phyloP scores from a whole-genome alignment of 2,888 invertebrate species.

The Drosophila niveifrons region DNA sequence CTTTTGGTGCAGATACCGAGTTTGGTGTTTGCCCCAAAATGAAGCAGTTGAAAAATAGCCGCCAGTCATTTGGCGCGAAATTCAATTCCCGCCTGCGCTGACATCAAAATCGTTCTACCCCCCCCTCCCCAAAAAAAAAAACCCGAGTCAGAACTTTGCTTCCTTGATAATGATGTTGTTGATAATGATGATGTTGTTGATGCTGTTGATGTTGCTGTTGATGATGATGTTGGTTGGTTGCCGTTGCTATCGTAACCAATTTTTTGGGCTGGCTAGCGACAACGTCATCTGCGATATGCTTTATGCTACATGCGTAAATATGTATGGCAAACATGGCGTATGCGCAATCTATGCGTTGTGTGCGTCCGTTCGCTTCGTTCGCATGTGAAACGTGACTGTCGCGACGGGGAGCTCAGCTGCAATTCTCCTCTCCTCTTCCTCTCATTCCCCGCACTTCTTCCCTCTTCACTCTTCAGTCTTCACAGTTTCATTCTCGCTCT shows the following conservation, averaged over 20 bases:
- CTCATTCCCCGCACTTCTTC: slow-evolving; percentile 17
- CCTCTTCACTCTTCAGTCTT: slow-evolving; percentile 1
- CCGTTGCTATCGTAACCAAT: slow-evolving; percentile 46
- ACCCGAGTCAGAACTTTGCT: not conserved
- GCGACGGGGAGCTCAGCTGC: slow-evolving; percentile 72
- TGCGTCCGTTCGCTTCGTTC: slow-evolving; percentile 8
- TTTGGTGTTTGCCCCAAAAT: slow-evolving; percentile 59
- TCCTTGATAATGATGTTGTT: slow-evolving; percentile 48
- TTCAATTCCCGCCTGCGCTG: slow-evolving; percentile 80
- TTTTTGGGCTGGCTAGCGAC: slow-evolving; percentile 21
- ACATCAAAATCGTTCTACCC: slow-evolving; percentile 67
- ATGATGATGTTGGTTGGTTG: slow-evolving; percentile 38
- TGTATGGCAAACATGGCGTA: slow-evolving; percentile 76
- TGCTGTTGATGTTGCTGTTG: slow-evolving; percentile 6
- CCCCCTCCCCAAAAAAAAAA: no score
- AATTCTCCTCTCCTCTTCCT: slow-evolving; percentile 13
- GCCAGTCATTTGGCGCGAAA: slow-evolving; percentile 79
- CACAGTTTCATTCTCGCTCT: not conserved
- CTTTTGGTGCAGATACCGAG: slow-evolving; percentile 43
- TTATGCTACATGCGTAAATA: slow-evolving; percentile 72
- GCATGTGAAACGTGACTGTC: slow-evolving; percentile 69
- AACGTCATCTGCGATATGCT: slow-evolving; percentile 39
- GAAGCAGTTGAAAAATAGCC: slow-evolving; percentile 76
- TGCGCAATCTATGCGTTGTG: slow-evolving; percentile 70
- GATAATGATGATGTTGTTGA: slow-evolving; percentile 30